These are phyloP conservation scores for Drosophila biarmipes DNA, from an alignment of 1,140 invertebrate species.

Conservation along the genomic window DNA sequence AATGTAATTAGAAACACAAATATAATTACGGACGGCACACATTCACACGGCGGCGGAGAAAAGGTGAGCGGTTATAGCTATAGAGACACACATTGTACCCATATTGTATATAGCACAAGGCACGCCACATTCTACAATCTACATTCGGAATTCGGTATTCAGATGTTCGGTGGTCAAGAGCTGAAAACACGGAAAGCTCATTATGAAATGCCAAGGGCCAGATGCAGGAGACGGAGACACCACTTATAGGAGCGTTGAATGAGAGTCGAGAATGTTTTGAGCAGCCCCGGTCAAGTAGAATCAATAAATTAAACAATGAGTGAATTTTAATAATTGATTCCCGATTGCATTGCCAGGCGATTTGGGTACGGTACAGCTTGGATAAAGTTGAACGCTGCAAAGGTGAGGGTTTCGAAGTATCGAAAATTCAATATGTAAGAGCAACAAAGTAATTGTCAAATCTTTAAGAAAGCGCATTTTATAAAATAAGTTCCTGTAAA, in stretches of 20 bases:
- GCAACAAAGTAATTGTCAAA: too few relatives aligned
- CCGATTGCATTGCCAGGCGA: conserved; percentile 10
- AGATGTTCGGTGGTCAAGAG: conserved; percentile 34
- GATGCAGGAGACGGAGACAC: conserved; percentile 31
- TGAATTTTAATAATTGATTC: conserved; percentile 50
- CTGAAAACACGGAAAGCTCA: conserved; percentile 47
- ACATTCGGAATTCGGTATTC: conserved; percentile 14
- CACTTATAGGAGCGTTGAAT: conserved; percentile 39
- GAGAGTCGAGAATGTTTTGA: conserved; percentile 35
- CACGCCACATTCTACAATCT: conserved; percentile 22
- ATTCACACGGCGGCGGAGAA: conserved; percentile 17
- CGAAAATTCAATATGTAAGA: too few relatives aligned
- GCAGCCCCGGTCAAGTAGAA: conserved; percentile 28
- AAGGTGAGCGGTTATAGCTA: conserved; percentile 45
- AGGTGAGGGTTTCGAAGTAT: too few relatives aligned
- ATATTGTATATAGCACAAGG: conserved; percentile 2
- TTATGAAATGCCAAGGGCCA: conserved; percentile 51
- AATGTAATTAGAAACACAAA: conserved; percentile 79
- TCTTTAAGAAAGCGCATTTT: too few relatives aligned
- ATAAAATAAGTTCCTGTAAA: too few relatives aligned
- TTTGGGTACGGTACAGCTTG: neutral
- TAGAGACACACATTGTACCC: conserved; percentile 10
- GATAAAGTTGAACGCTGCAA: neutral
- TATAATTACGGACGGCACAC: conserved; percentile 66
- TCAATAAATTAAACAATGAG: conserved; percentile 52